A percentile compares a stretch with the other conserved stretches of the same genome.
Evolutionary conservation across 1,140 invertebrate species (phyloP).

Genomic region (Sipha flava): DNA sequence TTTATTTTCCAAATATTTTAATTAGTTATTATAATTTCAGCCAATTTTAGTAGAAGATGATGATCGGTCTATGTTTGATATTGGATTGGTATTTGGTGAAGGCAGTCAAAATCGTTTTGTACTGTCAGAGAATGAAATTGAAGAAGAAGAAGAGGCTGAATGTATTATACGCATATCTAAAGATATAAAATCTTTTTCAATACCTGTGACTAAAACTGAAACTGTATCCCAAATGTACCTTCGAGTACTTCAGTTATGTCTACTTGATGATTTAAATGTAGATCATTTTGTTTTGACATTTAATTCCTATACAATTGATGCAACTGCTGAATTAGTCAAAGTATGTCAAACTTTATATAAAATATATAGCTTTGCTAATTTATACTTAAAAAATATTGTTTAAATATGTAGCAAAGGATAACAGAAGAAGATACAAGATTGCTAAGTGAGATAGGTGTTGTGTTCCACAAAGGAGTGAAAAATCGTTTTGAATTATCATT

Average conservation of each 20-base stretch:
- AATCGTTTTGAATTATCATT: constrained; percentile 14
- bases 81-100: constrained; percentile 17
- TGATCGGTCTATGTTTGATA: not conserved
- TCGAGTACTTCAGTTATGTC: constrained; percentile 8
- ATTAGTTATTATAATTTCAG: not conserved
- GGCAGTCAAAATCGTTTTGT: constrained; percentile 18
- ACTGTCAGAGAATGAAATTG: not conserved
- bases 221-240: not conserved
- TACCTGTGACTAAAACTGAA: not conserved
- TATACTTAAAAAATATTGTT: not conserved
- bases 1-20: not conserved
- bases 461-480: not conserved
- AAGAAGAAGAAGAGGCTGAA: not conserved
- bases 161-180: not conserved
- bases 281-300: not conserved
- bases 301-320: not conserved
- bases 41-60: not conserved
- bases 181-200: not conserved
- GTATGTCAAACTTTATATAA: not conserved
- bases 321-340: not conserved
- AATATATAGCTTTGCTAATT: not conserved
- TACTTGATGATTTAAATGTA: not conserved
- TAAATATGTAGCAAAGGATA: not conserved
- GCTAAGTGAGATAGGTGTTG: constrained; percentile 3
- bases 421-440: constrained; percentile 16